A percentile compares a stretch with the other conserved stretches of the same genome.
phyloP scores from a whole-genome alignment of 1,140 invertebrate species.

The Aplysia californica region DNA sequence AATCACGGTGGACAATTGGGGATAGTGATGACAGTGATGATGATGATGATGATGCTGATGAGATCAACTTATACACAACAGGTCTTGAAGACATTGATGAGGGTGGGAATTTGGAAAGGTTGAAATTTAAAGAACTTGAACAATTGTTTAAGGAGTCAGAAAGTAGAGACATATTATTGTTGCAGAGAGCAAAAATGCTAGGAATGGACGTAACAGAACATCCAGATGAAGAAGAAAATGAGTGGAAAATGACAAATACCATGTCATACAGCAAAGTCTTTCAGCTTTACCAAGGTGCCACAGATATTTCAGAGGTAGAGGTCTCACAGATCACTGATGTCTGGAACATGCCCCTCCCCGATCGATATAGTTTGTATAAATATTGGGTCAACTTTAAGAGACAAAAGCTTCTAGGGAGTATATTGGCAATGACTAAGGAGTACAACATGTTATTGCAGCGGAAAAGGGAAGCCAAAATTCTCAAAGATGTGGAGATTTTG shows the following conservation, averaged over 20 bases:
- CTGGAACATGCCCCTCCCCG: constrained; percentile 14
- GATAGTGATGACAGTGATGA: constrained; percentile 20
- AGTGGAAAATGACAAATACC: constrained; percentile 2
- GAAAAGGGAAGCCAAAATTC: constrained; percentile 1
- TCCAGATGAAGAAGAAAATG: neutral
- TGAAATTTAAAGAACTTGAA: constrained; percentile 21
- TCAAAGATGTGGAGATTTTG: constrained; percentile 31
- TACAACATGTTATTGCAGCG: neutral
- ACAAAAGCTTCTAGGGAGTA: neutral
- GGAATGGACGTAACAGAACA: neutral
- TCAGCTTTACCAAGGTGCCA: constrained; percentile 23
- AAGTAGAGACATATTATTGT: neutral
- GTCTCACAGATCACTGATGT: constrained; percentile 11
- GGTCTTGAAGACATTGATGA: neutral
- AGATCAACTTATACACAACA: neutral
- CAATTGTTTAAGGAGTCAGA: constrained; percentile 29
- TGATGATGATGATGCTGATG: constrained; percentile 30
- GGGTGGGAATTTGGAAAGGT: neutral
- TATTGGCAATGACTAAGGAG: neutral
- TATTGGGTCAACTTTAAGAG: constrained; percentile 19
- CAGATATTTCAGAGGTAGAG: constrained; percentile 30
- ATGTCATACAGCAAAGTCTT: constrained; percentile 28
- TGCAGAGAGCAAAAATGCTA: constrained; percentile 6
- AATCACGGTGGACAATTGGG: neutral
- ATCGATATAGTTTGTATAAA: constrained; percentile 27